Evolutionary conservation across 2,888 invertebrate species (phyloP), one percentile per base, ranked within the genome.

Genomic region (Trilocha varians): DNA sequence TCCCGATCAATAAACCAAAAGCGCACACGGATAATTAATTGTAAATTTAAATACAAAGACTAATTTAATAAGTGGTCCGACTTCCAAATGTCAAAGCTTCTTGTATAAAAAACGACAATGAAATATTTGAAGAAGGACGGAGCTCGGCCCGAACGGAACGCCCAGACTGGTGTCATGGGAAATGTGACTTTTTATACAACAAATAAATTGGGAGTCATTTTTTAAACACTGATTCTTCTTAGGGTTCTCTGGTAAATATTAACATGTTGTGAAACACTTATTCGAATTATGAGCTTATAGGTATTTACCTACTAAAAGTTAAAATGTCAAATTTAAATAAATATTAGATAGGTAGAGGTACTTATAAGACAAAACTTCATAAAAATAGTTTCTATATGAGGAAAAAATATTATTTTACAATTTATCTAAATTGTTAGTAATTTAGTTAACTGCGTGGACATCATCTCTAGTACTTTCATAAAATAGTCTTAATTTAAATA

Each of bases 161-260:
- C 78, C 72, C 77, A 74, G 55, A 62, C 57, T 62, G 75, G 76
- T 80, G 82, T 79, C 77, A 79, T 75, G 78, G 78, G 78, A 82
- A 79, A 78, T 70, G 73, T 69, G 65, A 64, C 65, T 77, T 70
- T 82, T 82, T 82, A 71, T 79, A 69, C 65, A 66, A 73, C 65
- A 78, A 80, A 85, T 85, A 85, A 85, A 85, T 85, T 82, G 79
- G 70, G 56, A 78, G 77, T 82, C 78, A 84, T 85, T 84, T 85
- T 80, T 84, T 74, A 78, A 50, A 58, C 57, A 58, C 43, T 39
- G 45, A 13, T 32, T 37, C 16, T 16, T 38, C 32, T 40, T 40
- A 33, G 43, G 37, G 40, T 40, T 13, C 43, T 16, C 5, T 14
- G 37, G 3, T 14, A 6, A 32, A n/a, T 32, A 32, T 13, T 15